Conservation (phyloP, 2,888 invertebrate species). For the Eupeodes luniger region DNA sequence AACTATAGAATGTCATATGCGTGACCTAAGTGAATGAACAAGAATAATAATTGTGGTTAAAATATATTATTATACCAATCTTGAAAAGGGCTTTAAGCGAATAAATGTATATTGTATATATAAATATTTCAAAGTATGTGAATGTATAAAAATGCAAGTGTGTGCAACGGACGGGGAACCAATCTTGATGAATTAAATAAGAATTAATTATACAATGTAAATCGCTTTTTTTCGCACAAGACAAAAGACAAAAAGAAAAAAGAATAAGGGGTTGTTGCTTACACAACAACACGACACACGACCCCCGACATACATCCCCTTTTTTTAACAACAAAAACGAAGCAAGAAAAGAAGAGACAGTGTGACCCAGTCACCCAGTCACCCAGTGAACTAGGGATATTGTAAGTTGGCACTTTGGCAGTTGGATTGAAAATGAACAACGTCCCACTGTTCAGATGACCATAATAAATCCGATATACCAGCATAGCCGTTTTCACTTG, state of each 20-base stretch:
- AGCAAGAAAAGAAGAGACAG: slow-evolving; percentile 5
- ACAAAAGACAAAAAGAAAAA: background rate
- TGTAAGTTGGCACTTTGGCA: slow-evolving; percentile 42
- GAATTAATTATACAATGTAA: slow-evolving; percentile 68
- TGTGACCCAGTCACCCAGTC: slow-evolving; percentile 47
- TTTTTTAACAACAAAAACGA: background rate
- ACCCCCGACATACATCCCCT: background rate
- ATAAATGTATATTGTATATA: background rate
- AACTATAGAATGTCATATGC: slow-evolving; percentile 36
- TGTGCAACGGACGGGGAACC: slow-evolving; percentile 42
- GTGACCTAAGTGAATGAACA: slow-evolving; percentile 39
- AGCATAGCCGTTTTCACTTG: slow-evolving; percentile 35
- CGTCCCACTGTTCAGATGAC: slow-evolving; percentile 38
- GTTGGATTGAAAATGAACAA: slow-evolving; percentile 56
- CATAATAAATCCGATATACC: slow-evolving; percentile 60
- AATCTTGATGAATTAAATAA: slow-evolving; percentile 43
- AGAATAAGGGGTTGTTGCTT: slow-evolving; percentile 55
- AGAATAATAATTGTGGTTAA: slow-evolving; percentile 21
- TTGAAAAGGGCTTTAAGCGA: slow-evolving; percentile 11
- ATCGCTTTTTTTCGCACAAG: slow-evolving; percentile 29
- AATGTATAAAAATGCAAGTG: slow-evolving; percentile 33
- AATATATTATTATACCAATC: slow-evolving; percentile 6
- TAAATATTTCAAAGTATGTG: slow-evolving; percentile 6
- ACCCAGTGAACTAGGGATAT: slow-evolving; percentile 39
- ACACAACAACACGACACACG: slow-evolving; percentile 59